phyloP scores from a whole-genome alignment of 2,797 vertebrate genomes.

The Thamnophis elegans region DNA sequence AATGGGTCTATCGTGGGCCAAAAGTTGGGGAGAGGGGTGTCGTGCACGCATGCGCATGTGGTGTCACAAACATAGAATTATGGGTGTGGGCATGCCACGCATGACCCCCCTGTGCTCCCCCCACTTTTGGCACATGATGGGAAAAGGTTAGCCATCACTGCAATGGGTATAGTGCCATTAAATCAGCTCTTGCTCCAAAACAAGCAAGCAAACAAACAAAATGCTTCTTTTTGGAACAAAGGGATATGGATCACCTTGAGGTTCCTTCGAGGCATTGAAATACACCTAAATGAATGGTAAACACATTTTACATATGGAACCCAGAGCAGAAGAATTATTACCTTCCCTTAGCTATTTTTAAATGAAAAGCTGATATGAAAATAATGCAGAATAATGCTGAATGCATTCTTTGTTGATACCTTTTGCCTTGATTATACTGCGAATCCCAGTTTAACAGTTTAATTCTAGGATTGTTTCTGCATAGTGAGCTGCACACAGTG shows the following conservation, averaged over 20 bases:
- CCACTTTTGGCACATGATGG: no score
- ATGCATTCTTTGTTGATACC: not conserved
- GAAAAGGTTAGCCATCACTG: no score
- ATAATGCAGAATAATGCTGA: not conserved
- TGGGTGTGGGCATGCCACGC: no score
- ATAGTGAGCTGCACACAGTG: conserved; percentile 35
- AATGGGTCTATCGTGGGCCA: no score
- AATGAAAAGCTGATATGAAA: conserved; percentile 30
- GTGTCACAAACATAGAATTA: no score
- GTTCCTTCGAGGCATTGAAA: not conserved
- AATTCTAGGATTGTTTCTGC: conserved; percentile 42
- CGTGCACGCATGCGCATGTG: no score
- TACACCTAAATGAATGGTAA: not conserved
- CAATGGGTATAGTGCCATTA: not conserved
- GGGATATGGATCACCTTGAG: not conserved
- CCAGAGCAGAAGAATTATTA: not conserved
- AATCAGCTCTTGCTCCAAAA: not conserved
- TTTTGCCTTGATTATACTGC: conserved; percentile 16
- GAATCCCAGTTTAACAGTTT: conserved; percentile 43
- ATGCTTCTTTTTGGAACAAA: not conserved
- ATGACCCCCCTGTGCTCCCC: no score
- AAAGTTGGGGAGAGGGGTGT: no score
- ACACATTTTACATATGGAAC: not conserved
- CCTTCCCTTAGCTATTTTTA: not conserved
- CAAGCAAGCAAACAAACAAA: not conserved